Evolutionary conservation across 2,797 vertebrate genomes (phyloP), one percentile per base, ranked within the genome.

Genomic region (Mionectes olivaceus): DNA sequence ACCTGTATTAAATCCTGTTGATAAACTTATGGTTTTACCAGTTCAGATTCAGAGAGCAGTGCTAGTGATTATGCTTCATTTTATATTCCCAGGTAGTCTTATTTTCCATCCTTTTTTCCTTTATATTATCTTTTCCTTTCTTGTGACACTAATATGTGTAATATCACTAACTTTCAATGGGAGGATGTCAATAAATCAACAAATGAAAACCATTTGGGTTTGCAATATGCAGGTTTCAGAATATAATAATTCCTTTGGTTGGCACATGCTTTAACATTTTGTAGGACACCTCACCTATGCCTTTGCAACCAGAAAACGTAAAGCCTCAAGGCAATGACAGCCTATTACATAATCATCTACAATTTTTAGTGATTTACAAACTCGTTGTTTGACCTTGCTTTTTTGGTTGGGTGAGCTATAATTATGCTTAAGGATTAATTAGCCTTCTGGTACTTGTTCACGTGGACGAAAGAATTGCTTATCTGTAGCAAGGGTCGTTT

Each of bases 1-100:
- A 98, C 98, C 98, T 98, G 97, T 98, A 98, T 96, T 83, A 28
- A 97, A 94, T 95, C 97, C 98, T 98, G 98, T 98, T 98, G 97
- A 98, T 97, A 95, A 96, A 96, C 94, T 98, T 98, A 98, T 76
- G 93, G 95, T 98, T 99, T 98, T 98, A 98, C 98, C 98, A 98
- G 97, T 98, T 96, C 94, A 96, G 96, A 97, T 97, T 97, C 97
- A 96, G 96, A 97, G 95, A 98, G 97, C 98, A 99, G 98, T 96
- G 70, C 69, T 85, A 79, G 80, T 68, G 87, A 83, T 27, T 92
- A 78, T 88, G 77, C 86, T 92, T 97, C 83, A 87, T 94, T 94
- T 97, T 92, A 97, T 97, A 98, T 97, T 95, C 95, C 87, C 74
- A 68, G 95, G 41, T 96, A 93, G 88, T 97, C 87, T 95, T 92